Evolutionary conservation across 2,888 invertebrate genomes (phyloP).

Genomic region (Folsomia manolachei): DNA sequence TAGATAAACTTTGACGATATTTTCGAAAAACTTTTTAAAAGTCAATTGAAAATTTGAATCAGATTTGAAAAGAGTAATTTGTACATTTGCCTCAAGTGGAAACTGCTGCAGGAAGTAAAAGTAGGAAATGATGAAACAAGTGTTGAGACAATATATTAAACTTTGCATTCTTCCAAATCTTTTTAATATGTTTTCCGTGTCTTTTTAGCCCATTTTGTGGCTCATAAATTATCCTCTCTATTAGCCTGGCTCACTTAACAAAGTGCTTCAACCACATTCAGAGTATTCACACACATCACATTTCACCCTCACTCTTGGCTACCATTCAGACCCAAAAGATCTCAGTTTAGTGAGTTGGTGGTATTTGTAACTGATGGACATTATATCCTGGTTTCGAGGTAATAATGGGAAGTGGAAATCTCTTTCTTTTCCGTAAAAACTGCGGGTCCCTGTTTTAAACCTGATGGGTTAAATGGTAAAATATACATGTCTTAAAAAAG

Average conservation of each 20-base stretch:
- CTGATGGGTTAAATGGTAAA: background rate
- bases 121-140: conserved; percentile 29
- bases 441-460: background rate
- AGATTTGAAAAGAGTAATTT: too few species aligned
- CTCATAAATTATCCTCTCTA: conserved; percentile 43
- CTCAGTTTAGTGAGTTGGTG: too few species aligned
- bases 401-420: background rate
- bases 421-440: background rate
- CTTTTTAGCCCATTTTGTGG: conserved; percentile 44
- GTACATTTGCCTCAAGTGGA: too few species aligned
- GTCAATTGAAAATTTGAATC: too few species aligned
- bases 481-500: conserved; percentile 2
- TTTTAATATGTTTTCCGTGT: conserved; percentile 50
- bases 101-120: too few species aligned
- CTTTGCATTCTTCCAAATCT: conserved; percentile 34
- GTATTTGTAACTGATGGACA: background rate
- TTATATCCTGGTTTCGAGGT: background rate
- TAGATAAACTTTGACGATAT: too few species aligned
- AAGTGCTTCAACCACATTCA: conserved; percentile 15
- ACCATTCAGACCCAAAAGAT: background rate
- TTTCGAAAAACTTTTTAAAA: too few species aligned
- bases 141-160: conserved; percentile 40
- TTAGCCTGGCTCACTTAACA: conserved; percentile 17
- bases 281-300: background rate
- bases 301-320: background rate